Evolutionary conservation across 1,140 invertebrate genomes (phyloP), one percentile per base, ranked within the genome.

Genomic region (Samia ricini): DNA sequence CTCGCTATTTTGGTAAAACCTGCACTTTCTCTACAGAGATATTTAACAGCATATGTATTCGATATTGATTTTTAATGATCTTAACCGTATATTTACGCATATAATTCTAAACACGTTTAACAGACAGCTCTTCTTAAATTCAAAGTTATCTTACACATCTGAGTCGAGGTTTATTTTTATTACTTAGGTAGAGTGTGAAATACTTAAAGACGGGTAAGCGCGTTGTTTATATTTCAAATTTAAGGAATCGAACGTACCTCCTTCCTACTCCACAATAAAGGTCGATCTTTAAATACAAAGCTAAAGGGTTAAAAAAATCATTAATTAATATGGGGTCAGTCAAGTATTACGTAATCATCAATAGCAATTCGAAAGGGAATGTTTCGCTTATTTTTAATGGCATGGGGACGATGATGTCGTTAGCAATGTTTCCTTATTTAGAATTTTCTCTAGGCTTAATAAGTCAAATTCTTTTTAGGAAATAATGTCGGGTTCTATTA

Each of bases 211-310:
- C 54, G 54, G 55, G 54, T 59, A 48, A 55, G 26, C 23, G 63
- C 56, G 57, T 67, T 72, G 63, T 73, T 73, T 73, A 61, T 58
- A 24, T 62, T 70, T 73, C 61, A 20, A 73, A 70, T 73, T 70
- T 66, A 63, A 73, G 55, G 22, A 21, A 48, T 55, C 24, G 62
- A 58, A 57, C 56, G 56, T 62, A 56, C 63, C 60, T 55, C 33
- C 36, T 56, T 61, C 26, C 48, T 33, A 24, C 52, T 54, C 52
- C 49, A 62, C 42, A 51, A 62, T 33, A 72, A 42, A 60, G 66
- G 33, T 57, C 54, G 24, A 68, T 66, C 70, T 65, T 71, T 56
- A 50, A 24, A 33, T 21, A 24, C 18, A 26, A 56, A 52, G 60
- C 29, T 65, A 52, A 65, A 60, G 69, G 69, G 67, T 56, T 18